Base-by-base conservation (phyloP, 2,888 invertebrate genomes). In the Gisinianus flammeolus region DNA sequence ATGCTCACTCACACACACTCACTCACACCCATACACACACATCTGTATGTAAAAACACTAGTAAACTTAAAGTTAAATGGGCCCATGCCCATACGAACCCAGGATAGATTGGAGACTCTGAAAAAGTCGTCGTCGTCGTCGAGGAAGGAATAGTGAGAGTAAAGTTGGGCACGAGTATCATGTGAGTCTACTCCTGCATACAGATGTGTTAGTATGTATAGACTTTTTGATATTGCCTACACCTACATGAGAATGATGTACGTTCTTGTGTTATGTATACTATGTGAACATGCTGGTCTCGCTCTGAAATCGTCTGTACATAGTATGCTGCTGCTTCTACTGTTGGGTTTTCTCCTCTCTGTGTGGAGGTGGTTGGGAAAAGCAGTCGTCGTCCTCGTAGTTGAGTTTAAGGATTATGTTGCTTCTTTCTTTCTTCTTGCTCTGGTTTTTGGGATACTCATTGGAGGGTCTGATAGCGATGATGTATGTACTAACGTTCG, bases 391-490 rank as follows among this genome's bases (percentile, higher is more conserved):
- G 44, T 12, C 44, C 16, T 44, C 44, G 44, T 16, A 44, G 12
- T 44, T 62, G 62, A 12, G 24, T 62, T 62, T 12, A 12, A 26
- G 24, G 22, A 62, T 62, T 26, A 26, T 62, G 16, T 26, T 58
- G n/a, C n/a, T 58, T 58, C 19, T 24, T 19, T n/a, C 19, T 19
- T 58, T 24, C 24, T 58, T 24, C 58, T 58, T 58, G 10, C 8
- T 62, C 62, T 62, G 44, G 44, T 6, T 44, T 22, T 64, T 19
- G 64, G 28, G 64, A 28, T 64, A 64, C 64, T 64, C 64, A 64
- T 64, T 64, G 28, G 64, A 52, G 56, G 68, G 54, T 54, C 67
- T 71, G 72, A 68, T 33, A 70, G 44, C 58, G 75, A 62, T 71
- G 75, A 70, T 75, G 54, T 69, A 68, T 72, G 78, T 33, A 58